These are phyloP conservation scores for Formica exsecta DNA, from an alignment of 1,140 invertebrate species.

Conservation along the genomic window DNA sequence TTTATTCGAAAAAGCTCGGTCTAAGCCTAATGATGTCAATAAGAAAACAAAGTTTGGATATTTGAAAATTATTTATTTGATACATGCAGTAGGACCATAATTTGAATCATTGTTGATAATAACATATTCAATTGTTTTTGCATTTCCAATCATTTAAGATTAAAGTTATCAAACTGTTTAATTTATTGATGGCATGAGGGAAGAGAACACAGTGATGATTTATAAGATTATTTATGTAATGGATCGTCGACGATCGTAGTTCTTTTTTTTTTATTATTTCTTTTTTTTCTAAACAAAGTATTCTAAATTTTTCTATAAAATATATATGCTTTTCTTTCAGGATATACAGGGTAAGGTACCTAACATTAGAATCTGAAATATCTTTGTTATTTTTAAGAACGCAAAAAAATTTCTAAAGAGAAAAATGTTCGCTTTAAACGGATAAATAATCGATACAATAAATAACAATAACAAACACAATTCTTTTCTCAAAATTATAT, in stretches of 20 bases:
- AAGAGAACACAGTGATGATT: neutral
- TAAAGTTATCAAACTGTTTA: conserved; percentile 33
- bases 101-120: conserved; percentile 25
- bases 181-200: conserved; percentile 17
- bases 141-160: conserved; percentile 1
- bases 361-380: too few species aligned
- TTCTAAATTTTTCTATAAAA: conserved; percentile 7
- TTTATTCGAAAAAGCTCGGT: conserved; percentile 54
- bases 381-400: too few species aligned
- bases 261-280: conserved; percentile 5
- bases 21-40: conserved; percentile 52
- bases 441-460: too few species aligned
- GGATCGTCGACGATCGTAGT: conserved; percentile 4
- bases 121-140: conserved; percentile 1
- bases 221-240: neutral
- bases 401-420: too few species aligned
- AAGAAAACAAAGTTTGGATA: conserved; percentile 7
- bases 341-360: too few species aligned
- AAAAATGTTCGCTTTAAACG: too few species aligned
- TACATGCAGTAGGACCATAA: conserved; percentile 56
- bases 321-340: neutral
- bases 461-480: too few species aligned
- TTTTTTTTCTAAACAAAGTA: neutral
- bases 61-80: conserved; percentile 31
- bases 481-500: too few species aligned